Percentiles rank a stretch among this genome's conserved stretches.
phyloP scores from a whole-genome alignment of 1,140 invertebrate species.

The Zophobas morio region DNA sequence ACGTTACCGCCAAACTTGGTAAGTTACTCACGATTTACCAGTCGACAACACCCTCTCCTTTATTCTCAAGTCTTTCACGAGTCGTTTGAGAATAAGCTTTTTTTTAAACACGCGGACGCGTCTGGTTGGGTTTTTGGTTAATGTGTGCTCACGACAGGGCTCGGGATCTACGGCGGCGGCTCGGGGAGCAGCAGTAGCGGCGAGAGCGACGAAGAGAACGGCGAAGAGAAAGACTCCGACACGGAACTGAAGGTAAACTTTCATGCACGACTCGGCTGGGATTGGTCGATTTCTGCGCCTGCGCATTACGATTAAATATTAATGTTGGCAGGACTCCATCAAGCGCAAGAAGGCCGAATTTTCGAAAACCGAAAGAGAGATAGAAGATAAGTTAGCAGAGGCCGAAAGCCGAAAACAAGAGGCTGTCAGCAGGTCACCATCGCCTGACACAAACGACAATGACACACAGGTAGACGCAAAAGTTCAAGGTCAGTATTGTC shows the following conservation, averaged over 20 bases:
- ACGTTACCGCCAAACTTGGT: constrained; percentile 63
- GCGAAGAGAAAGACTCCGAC: constrained; percentile 60
- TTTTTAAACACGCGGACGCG: constrained; percentile 2
- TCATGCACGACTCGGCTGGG: too few relatives aligned
- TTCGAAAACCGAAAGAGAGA: constrained; percentile 62
- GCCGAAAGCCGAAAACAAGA: constrained; percentile 54
- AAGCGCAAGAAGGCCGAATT: constrained; percentile 61
- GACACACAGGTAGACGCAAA: constrained; percentile 64
- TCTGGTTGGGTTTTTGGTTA: not conserved
- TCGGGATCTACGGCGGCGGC: constrained; percentile 63
- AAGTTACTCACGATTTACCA: constrained; percentile 53
- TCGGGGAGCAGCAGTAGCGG: constrained; percentile 60
- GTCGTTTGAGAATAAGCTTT: constrained; percentile 21
- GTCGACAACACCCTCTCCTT: not conserved
- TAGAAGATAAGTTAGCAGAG: constrained; percentile 61
- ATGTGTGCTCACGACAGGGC: constrained; percentile 54
- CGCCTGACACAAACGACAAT: constrained; percentile 58
- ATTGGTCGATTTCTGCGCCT: too few relatives aligned
- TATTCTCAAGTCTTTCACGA: constrained; percentile 24
- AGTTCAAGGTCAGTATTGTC: constrained; percentile 63
- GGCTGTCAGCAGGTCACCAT: constrained; percentile 56
- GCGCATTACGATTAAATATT: too few relatives aligned
- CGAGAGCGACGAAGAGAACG: constrained; percentile 54
- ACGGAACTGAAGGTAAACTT: constrained; percentile 60
- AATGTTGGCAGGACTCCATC: constrained; percentile 59